A percentile compares a stretch with the other conserved stretches of the same genome.
phyloP scores from a whole-genome alignment of 2,797 vertebrate genomes.

The Caiman crocodilus region DNA sequence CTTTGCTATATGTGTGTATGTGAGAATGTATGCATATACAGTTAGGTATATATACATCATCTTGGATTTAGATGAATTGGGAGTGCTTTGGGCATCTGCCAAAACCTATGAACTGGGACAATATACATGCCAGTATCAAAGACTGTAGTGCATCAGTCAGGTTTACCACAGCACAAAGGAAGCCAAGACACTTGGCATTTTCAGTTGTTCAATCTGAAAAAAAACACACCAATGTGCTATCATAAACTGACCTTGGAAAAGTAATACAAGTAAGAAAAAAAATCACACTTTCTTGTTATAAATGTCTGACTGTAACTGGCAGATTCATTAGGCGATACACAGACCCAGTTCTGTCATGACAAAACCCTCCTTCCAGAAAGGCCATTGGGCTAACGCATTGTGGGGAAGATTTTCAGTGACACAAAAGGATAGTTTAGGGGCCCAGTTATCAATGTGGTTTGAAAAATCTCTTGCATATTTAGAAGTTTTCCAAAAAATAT shows the following conservation, averaged over 20 bases:
- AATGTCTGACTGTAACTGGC: neutral
- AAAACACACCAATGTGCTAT: neutral
- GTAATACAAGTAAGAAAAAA: neutral
- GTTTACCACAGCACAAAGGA: no score
- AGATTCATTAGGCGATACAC: neutral
- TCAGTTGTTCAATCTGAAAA: neutral
- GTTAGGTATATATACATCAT: neutral
- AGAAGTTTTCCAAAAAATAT: no score
- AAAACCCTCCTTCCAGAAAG: neutral
- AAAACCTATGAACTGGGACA: neutral
- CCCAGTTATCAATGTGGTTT: neutral
- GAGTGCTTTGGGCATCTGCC: neutral
- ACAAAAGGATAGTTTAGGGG: neutral
- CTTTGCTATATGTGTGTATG: neutral
- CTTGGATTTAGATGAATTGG: rapidly evolving
- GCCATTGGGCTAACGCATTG: neutral
- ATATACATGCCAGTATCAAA: neutral
- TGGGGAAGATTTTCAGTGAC: neutral
- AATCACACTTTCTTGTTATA: neutral
- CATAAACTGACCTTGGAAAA: neutral
- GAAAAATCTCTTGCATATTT: neutral
- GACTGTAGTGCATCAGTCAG: no score
- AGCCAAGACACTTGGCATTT: no score
- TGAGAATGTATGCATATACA: no score
- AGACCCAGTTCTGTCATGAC: neutral